Evolutionary conservation across 2,888 invertebrate genomes (phyloP).

Genomic region (Tanypteryx hageni): DNA sequence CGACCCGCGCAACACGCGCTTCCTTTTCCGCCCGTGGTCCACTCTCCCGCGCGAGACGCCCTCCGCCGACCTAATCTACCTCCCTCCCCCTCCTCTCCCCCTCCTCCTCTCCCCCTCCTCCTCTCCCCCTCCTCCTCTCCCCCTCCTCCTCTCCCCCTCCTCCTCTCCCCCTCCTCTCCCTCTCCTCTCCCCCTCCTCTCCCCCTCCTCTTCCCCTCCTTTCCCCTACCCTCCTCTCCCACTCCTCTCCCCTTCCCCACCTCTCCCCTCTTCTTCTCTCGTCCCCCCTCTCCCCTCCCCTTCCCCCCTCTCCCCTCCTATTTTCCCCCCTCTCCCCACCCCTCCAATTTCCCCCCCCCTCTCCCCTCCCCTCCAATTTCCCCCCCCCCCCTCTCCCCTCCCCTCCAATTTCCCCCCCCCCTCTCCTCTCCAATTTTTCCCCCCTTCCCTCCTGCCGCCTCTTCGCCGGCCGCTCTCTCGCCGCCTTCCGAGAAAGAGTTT

Average conservation of each 20-base stretch:
- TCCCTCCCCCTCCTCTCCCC: not conserved
- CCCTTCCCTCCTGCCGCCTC: not conserved
- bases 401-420: not conserved
- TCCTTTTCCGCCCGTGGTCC: slow-evolving; percentile 17
- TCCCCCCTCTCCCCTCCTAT: not conserved
- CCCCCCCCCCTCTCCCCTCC: not conserved
- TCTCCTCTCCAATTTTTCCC: not conserved
- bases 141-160: not conserved
- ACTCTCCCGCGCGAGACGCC: not conserved
- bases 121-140: not conserved
- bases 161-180: not conserved
- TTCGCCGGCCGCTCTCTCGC: not conserved
- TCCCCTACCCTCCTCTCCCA: not conserved
- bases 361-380: not conserved
- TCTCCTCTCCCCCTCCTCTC: not conserved
- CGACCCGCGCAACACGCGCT: not conserved
- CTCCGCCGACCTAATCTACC: not conserved
- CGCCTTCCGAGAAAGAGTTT: not conserved
- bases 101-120: not conserved
- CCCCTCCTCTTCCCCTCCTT: not conserved
- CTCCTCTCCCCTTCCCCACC: not conserved
- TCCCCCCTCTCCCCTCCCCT: not conserved
- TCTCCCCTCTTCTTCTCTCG: not conserved
- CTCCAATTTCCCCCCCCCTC: not conserved
- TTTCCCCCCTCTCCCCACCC: too few species aligned